Evolutionary conservation across 2,113 vertebrate genomes (phyloP).

Genomic region (Prolemur simus): DNA sequence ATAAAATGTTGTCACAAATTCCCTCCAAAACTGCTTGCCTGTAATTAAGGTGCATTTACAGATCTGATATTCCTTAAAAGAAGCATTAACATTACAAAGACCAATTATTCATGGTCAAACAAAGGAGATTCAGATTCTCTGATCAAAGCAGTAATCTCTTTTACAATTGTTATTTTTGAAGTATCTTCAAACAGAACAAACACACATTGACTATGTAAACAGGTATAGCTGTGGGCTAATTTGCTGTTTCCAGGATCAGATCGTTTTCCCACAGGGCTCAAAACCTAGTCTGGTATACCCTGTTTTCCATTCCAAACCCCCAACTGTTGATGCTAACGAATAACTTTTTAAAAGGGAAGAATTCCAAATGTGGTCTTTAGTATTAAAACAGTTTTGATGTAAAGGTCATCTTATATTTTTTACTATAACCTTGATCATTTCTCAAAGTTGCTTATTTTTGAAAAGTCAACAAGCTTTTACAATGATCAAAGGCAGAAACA

Average conservation of each 20-base stretch:
- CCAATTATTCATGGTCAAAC: conserved; percentile 87
- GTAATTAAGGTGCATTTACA: conserved; percentile 86
- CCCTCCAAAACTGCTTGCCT: conserved; percentile 83
- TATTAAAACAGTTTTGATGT: background rate
- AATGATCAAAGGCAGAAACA: conserved; percentile 42
- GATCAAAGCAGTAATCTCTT: conserved; percentile 85
- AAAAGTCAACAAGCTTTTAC: conserved; percentile 29
- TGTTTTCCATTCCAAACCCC: background rate
- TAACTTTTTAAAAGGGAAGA: background rate
- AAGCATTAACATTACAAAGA: conserved; percentile 84
- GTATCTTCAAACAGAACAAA: conserved; percentile 83
- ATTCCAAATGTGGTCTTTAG: background rate
- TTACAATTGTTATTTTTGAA: conserved; percentile 85
- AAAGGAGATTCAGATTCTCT: conserved; percentile 84
- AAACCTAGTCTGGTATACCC: background rate
- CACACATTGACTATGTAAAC: conserved; percentile 77
- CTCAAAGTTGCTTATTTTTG: background rate
- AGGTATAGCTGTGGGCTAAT: conserved; percentile 77
- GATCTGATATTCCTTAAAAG: conserved; percentile 85
- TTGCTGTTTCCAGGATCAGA: conserved; percentile 67
- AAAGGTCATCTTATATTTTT: background rate
- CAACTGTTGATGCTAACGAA: background rate
- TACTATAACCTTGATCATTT: background rate
- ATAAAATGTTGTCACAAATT: conserved; percentile 83
- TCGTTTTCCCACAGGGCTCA: conserved; percentile 57